Evolutionary conservation across 2,888 invertebrate genomes (phyloP).

Genomic region (Sinopyrophorus schimmeli): DNA sequence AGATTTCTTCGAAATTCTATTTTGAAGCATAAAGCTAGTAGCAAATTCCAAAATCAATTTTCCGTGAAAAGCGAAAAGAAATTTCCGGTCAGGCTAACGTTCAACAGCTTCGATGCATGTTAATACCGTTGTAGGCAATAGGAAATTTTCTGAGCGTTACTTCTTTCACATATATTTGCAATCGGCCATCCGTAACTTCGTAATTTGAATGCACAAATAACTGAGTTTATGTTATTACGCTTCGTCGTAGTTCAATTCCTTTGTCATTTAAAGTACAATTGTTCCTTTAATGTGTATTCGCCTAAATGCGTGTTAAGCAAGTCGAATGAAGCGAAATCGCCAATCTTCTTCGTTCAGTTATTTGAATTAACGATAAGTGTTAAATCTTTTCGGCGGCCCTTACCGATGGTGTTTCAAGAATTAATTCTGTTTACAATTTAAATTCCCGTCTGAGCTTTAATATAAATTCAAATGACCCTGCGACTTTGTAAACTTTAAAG

Average conservation of each 20-base stretch:
- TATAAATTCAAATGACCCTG: no score
- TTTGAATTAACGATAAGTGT: conserved; percentile 8
- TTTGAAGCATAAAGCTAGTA: no score
- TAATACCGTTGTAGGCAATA: no score
- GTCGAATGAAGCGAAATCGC: conserved; percentile 9
- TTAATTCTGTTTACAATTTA: no score
- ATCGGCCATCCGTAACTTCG: not conserved
- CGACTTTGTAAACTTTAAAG: no score
- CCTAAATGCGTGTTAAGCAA: conserved; percentile 13
- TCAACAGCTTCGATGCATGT: conserved; percentile 1
- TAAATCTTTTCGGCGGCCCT: no score
- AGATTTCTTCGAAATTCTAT: no score
- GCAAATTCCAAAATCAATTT: conserved; percentile 1
- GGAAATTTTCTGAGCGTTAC: no score
- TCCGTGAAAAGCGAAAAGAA: conserved; percentile 3
- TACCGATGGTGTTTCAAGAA: conserved; percentile 1
- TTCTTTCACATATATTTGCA: conserved; percentile 1
- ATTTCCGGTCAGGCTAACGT: conserved; percentile 11
- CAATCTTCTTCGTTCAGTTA: conserved; percentile 14
- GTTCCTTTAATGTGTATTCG: conserved; percentile 15
- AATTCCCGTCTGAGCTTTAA: no score
- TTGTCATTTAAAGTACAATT: conserved; percentile 14
- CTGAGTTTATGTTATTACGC: conserved; percentile 6
- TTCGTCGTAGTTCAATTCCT: not conserved
- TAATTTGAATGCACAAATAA: not conserved